Evolutionary conservation across 37 sponge, comb jelly and placozoan genomes (phyloP).

Genomic region (Oopsacas minuta): DNA sequence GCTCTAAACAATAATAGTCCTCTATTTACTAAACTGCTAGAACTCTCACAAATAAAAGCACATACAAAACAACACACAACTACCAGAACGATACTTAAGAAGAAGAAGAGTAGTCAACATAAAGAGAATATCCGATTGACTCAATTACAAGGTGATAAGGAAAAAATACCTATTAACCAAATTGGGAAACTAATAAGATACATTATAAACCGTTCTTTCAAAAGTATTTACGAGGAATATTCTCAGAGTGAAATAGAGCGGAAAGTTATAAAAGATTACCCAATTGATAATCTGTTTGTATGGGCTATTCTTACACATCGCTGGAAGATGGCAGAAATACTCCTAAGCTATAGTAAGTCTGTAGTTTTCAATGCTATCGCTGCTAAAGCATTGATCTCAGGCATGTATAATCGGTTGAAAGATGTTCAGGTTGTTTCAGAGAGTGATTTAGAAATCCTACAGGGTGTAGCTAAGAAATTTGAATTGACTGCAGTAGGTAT

Average conservation of each 20-base stretch:
- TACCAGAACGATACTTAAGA: background rate
- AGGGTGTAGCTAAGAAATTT: background rate
- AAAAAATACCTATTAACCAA: background rate
- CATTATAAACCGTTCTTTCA: background rate
- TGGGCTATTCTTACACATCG: slow-evolving; percentile 11
- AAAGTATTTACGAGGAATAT: background rate
- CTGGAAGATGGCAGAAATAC: slow-evolving; percentile 5
- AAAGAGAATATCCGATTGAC: background rate
- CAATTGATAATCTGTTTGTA: background rate
- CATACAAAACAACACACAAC: background rate
- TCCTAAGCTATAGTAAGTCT: background rate
- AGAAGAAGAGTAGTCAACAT: background rate
- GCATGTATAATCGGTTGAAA: background rate
- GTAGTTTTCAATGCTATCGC: background rate
- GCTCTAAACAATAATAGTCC: background rate
- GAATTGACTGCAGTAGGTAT: background rate
- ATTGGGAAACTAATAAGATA: background rate
- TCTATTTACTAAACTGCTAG: background rate
- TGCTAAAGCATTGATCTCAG: background rate
- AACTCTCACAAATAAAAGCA: background rate
- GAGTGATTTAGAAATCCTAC: background rate
- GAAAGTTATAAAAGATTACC: background rate
- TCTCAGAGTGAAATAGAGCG: background rate
- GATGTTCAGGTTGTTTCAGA: background rate
- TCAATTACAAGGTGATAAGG: background rate